Evolutionary conservation across 1,140 invertebrate genomes (phyloP).

Genomic region (Matsumurasca onukii): DNA sequence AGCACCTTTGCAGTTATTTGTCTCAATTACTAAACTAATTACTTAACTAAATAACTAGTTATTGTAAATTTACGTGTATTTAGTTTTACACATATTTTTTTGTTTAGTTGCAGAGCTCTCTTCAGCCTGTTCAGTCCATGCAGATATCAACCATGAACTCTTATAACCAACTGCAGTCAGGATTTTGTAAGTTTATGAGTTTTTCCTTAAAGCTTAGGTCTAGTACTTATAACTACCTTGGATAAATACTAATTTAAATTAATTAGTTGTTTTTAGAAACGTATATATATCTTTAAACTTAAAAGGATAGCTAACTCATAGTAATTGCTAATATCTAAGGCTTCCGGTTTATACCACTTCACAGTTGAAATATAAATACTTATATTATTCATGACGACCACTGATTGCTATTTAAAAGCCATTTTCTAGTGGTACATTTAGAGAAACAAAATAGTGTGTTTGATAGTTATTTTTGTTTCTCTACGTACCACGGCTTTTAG

Average conservation of each 20-base stretch:
- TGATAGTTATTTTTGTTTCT: too few relatives aligned
- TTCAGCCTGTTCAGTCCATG: constrained; percentile 52
- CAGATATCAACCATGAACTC: constrained; percentile 53
- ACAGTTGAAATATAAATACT: background rate
- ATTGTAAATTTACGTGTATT: too few relatives aligned
- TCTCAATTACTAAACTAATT: too few relatives aligned
- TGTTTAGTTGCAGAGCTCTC: constrained; percentile 48
- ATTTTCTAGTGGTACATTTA: too few relatives aligned
- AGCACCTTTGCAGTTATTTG: too few relatives aligned
- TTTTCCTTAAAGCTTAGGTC: too few relatives aligned
- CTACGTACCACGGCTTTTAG: too few relatives aligned
- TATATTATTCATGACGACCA: background rate
- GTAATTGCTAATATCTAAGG: background rate
- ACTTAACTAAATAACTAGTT: too few relatives aligned
- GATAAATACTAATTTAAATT: background rate
- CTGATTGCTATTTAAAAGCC: too few relatives aligned
- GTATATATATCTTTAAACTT: background rate
- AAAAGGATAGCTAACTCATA: background rate
- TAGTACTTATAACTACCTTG: background rate
- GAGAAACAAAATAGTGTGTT: too few relatives aligned
- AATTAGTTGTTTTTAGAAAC: background rate
- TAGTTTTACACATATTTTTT: constrained; percentile 4
- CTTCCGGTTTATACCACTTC: too few relatives aligned
- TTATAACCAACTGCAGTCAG: constrained; percentile 49
- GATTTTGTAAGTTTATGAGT: constrained; percentile 30